Evolutionary conservation across 2,113 vertebrate species (phyloP).

Genomic region (Danio rerio): GRCz12tu NC_133182.1:48360001-48360500

Average conservation of each 20-base stretch:
- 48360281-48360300: not conserved
- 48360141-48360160: constrained; percentile 86
- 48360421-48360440: not conserved
- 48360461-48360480: not conserved
- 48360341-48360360: not conserved
- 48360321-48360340: constrained; percentile 4
- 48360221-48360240: constrained; percentile 3
- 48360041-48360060: constrained; percentile 85
- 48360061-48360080: constrained; percentile 92
- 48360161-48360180: constrained; percentile 83
- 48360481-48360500: constrained; percentile 1
- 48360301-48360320: not conserved
- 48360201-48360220: not conserved
- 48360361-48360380: constrained; percentile 1
- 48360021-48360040: constrained; percentile 96
- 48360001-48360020: constrained; percentile 96
- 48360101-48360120: constrained; percentile 85
- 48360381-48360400: not conserved
- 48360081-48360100: constrained; percentile 87
- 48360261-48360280: not conserved
- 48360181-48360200: not conserved
- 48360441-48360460: constrained; percentile 13
- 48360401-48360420: not conserved
- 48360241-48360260: constrained; percentile 10
- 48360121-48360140: constrained; percentile 88